Evolutionary conservation across 2,888 invertebrate species (phyloP).

Genomic region (Aproaerema taeniolella): DNA sequence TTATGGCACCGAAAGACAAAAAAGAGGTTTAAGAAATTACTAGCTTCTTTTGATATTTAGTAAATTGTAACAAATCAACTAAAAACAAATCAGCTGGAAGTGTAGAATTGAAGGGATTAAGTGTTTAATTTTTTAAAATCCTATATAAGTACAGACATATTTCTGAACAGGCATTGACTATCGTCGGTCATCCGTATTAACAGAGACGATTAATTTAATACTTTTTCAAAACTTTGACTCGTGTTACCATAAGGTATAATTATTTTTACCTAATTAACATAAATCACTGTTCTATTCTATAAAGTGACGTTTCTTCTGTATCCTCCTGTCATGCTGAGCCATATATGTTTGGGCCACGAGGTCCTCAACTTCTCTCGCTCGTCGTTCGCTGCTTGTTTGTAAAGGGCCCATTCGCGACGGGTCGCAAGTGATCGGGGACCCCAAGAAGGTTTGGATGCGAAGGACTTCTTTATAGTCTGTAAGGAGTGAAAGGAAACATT

Average conservation of each 20-base stretch:
- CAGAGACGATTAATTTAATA: neutral
- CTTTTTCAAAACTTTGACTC: neutral
- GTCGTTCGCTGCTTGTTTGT: slow-evolving; percentile 60
- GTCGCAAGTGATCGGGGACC: slow-evolving; percentile 75
- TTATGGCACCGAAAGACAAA: too few relatives aligned
- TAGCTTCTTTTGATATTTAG: too few relatives aligned
- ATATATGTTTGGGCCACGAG: slow-evolving; percentile 34
- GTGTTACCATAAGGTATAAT: too few relatives aligned
- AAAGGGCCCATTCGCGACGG: slow-evolving; percentile 75
- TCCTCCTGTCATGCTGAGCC: slow-evolving; percentile 42
- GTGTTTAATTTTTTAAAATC: too few relatives aligned
- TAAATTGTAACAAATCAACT: too few relatives aligned
- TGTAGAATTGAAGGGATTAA: too few relatives aligned
- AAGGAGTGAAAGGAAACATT: too few relatives aligned
- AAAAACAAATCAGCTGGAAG: too few relatives aligned
- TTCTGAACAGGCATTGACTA: too few relatives aligned
- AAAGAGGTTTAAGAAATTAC: too few relatives aligned
- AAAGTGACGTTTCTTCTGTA: slow-evolving; percentile 24
- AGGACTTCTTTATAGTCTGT: slow-evolving; percentile 60
- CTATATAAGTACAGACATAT: too few relatives aligned
- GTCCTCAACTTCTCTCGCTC: slow-evolving; percentile 32
- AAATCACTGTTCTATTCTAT: neutral
- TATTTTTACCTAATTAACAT: neutral
- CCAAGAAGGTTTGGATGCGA: slow-evolving; percentile 74
- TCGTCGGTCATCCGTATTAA: too few relatives aligned